phyloP scores from a whole-genome alignment of 2,113 vertebrate species.

The Ibidorhyncha struthersii region DNA sequence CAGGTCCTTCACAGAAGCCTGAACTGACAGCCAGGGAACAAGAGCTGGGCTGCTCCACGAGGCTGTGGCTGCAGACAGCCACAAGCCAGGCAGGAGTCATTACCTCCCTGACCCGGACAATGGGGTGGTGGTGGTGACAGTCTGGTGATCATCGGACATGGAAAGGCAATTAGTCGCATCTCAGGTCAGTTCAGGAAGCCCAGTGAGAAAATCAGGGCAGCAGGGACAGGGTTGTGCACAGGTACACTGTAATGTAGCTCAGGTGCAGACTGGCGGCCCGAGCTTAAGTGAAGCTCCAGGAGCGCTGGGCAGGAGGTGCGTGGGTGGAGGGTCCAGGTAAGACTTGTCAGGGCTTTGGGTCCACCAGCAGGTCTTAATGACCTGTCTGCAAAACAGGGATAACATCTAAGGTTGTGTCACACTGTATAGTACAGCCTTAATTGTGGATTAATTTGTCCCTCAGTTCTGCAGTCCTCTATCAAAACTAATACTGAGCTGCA shows the following conservation, averaged over 20 bases:
- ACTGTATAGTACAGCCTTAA: not conserved
- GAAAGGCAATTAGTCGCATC: not conserved
- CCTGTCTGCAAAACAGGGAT: not conserved
- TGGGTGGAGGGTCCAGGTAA: not conserved
- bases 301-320: not conserved
- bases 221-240: not conserved
- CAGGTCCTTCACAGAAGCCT: not conserved
- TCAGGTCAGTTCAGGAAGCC: not conserved
- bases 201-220: not conserved
- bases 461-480: not conserved
- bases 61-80: not conserved
- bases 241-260: not conserved
- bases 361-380: not conserved
- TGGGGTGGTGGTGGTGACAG: not conserved
- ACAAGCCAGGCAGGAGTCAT: not conserved
- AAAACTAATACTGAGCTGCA: not conserved
- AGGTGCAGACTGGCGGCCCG: not conserved
- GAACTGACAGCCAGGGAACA: not conserved
- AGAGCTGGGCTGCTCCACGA: not conserved
- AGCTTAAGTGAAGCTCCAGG: not conserved
- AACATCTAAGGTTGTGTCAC: not conserved
- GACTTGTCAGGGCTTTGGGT: not conserved
- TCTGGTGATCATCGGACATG: not conserved
- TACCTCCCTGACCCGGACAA: not conserved
- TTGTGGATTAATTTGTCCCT: not conserved